These are phyloP conservation scores for Podarcis siculus DNA, from an alignment of 2,797 vertebrate species.

Conservation along the genomic window DNA sequence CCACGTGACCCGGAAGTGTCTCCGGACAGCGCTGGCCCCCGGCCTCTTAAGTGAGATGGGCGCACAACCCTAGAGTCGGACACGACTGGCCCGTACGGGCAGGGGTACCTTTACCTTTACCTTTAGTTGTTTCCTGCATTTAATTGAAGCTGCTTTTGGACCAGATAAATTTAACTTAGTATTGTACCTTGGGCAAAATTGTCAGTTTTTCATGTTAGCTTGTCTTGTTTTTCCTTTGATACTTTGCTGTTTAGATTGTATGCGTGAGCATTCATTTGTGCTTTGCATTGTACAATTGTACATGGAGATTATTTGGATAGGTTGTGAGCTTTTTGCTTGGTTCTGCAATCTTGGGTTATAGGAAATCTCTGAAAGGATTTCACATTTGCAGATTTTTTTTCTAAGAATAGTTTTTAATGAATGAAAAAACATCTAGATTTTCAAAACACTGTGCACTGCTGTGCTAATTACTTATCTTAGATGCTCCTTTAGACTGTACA, in stretches of 20 bases:
- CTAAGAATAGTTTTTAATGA: neutral
- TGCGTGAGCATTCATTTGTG: neutral
- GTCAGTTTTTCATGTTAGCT: neutral
- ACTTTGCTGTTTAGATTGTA: neutral
- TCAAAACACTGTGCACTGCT: slow-evolving; percentile 17
- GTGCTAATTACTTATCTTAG: neutral
- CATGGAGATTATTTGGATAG: neutral
- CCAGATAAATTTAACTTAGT: neutral
- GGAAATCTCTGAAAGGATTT: slow-evolving; percentile 1
- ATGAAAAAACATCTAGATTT: neutral
- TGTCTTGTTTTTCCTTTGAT: neutral
- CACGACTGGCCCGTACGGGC: no score
- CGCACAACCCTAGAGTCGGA: no score
- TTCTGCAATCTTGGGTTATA: slow-evolving; percentile 25
- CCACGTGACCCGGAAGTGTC: no score
- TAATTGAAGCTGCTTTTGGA: slow-evolving; percentile 14
- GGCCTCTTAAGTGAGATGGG: no score
- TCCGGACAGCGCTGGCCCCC: no score
- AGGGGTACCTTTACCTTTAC: no score
- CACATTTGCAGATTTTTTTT: neutral
- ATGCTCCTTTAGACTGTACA: slow-evolving; percentile 26
- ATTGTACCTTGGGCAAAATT: slow-evolving; percentile 7
- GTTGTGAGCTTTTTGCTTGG: neutral
- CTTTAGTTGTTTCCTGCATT: neutral
- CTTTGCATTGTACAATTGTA: neutral